Evolutionary conservation across 1,140 invertebrate species (phyloP).

Genomic region (Phymorhynchus buccinoides): DNA sequence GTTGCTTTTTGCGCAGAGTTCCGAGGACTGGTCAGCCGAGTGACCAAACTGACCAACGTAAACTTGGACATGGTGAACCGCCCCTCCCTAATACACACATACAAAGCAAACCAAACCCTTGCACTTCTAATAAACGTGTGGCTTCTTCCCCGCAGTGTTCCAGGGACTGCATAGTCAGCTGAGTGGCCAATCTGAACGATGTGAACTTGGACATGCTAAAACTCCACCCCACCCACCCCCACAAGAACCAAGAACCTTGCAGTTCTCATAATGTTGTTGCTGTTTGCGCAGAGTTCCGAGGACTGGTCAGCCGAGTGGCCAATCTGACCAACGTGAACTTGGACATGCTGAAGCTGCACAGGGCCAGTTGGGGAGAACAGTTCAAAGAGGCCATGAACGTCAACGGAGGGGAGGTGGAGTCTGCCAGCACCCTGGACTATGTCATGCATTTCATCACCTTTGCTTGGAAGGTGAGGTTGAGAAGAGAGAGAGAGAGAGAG

Average conservation of each 20-base stretch:
- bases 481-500: too few relatives aligned
- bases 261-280: too few relatives aligned
- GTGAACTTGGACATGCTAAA: slow-evolving; percentile 77
- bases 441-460: slow-evolving; percentile 73
- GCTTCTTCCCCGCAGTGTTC: slow-evolving; percentile 77
- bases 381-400: slow-evolving; percentile 79
- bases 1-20: too few relatives aligned
- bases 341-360: slow-evolving; percentile 76
- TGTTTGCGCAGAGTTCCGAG: slow-evolving; percentile 76
- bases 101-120: too few relatives aligned
- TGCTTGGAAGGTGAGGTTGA: slow-evolving; percentile 66
- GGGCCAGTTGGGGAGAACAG: slow-evolving; percentile 78
- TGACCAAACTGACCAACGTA: too few relatives aligned
- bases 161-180: slow-evolving; percentile 77
- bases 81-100: too few relatives aligned
- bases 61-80: too few relatives aligned
- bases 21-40: too few relatives aligned
- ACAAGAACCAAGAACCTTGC: too few relatives aligned
- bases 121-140: too few relatives aligned
- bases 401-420: slow-evolving; percentile 79
- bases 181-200: slow-evolving; percentile 77
- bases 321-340: slow-evolving; percentile 78
- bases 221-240: too few relatives aligned
- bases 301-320: slow-evolving; percentile 77
- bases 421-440: slow-evolving; percentile 77